phyloP scores from a whole-genome alignment of 2,888 invertebrate species.

The Hypercompe scribonia region DNA sequence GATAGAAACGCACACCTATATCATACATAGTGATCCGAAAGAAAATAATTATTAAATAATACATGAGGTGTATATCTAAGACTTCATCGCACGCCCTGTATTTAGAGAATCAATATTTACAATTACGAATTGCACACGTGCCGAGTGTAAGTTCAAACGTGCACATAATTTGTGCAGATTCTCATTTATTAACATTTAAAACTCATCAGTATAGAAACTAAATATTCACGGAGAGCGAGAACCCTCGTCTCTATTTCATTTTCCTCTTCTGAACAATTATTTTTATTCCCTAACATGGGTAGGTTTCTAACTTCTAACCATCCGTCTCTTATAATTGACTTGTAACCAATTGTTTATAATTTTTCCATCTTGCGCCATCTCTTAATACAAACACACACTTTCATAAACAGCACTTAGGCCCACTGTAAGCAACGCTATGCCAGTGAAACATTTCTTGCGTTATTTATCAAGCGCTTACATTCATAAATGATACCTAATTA shows the following conservation, averaged over 20 bases:
- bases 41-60: not conserved
- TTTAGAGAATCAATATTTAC: not conserved
- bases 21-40: conserved; percentile 26
- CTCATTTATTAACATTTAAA: no score
- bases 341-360: not conserved
- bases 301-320: not conserved
- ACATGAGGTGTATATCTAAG: no score
- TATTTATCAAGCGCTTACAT: not conserved
- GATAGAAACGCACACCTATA: conserved; percentile 34
- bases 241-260: not conserved
- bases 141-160: not conserved
- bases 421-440: no score
- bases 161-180: not conserved
- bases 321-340: not conserved
- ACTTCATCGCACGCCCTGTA: not conserved
- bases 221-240: not conserved
- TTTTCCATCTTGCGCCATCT: not conserved
- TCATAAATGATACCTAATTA: not conserved
- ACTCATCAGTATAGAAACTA: not conserved
- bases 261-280: not conserved
- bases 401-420: not conserved
- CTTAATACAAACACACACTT: not conserved
- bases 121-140: not conserved
- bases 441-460: no score
- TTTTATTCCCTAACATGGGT: not conserved